A percentile compares a stretch with the other conserved stretches of the same genome.
Evolutionary conservation across 2,797 vertebrate genomes (phyloP).

Genomic region (Ciconia nigra): DNA sequence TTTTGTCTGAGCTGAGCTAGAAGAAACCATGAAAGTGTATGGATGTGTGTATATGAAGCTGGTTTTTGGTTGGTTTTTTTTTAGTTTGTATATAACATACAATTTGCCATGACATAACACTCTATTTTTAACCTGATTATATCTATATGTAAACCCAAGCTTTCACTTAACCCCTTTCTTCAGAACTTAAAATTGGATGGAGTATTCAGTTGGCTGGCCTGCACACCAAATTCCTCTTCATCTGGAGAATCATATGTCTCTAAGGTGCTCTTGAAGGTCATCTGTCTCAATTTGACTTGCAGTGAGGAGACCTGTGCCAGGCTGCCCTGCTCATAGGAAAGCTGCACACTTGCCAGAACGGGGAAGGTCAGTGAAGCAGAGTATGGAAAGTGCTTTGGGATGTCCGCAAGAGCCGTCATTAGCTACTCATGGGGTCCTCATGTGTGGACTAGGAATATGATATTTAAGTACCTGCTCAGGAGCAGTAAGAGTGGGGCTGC

Average conservation of each 20-base stretch:
- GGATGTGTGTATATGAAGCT: neutral
- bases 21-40: neutral
- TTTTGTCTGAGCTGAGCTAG: neutral
- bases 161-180: neutral
- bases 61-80: rapidly evolving
- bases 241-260: neutral
- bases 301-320: neutral
- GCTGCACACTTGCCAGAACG: neutral
- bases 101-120: neutral
- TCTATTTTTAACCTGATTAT: neutral
- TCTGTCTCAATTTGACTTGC: neutral
- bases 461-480: neutral
- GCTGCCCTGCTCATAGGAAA: neutral
- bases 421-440: neutral
- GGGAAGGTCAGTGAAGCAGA: neutral
- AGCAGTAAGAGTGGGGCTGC: neutral
- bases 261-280: neutral
- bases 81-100: neutral
- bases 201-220: neutral
- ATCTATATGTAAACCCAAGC: neutral
- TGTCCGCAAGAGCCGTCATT: neutral
- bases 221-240: neutral
- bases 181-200: neutral
- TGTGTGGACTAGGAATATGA: neutral
- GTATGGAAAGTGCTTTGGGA: neutral